A percentile compares a stretch with the other conserved stretches of the same genome.
phyloP scores from a whole-genome alignment of 2,797 vertebrate genomes.

The Miichthys miiuy region DNA sequence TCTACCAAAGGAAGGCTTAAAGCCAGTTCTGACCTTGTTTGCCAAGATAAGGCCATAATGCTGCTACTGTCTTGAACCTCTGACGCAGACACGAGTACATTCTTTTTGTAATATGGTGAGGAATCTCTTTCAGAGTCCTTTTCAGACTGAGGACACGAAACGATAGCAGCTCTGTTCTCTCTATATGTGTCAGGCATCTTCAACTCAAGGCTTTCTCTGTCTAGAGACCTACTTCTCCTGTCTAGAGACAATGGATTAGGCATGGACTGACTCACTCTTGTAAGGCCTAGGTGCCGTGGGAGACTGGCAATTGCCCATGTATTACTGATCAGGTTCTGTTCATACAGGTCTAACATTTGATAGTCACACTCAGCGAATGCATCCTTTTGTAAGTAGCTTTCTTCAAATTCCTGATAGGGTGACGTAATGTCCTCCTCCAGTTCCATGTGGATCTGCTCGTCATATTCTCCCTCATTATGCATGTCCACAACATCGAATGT shows the following conservation, averaged over 20 bases:
- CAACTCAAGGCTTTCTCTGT: slow-evolving; percentile 91
- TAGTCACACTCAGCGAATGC: slow-evolving; percentile 91
- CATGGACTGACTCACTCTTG: slow-evolving; percentile 85
- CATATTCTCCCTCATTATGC: slow-evolving; percentile 96
- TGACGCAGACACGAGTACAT: slow-evolving; percentile 65
- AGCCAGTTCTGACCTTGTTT: slow-evolving; percentile 76
- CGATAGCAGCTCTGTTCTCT: slow-evolving; percentile 72
- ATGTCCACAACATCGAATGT: slow-evolving; percentile 97
- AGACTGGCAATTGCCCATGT: slow-evolving; percentile 94
- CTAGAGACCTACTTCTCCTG: slow-evolving; percentile 94
- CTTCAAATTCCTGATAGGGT: slow-evolving; percentile 92
- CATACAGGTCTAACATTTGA: slow-evolving; percentile 87
- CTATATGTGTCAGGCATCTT: slow-evolving; percentile 83
- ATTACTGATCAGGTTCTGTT: slow-evolving; percentile 86
- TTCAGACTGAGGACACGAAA: slow-evolving; percentile 73
- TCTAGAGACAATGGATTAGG: slow-evolving; percentile 88
- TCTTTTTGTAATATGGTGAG: slow-evolving; percentile 74
- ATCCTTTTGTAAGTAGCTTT: slow-evolving; percentile 92
- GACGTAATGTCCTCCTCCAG: slow-evolving; percentile 90
- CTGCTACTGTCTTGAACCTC: slow-evolving; percentile 66
- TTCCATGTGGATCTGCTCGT: slow-evolving; percentile 91
- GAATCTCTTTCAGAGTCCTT: slow-evolving; percentile 67
- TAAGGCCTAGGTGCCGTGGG: slow-evolving; percentile 91
- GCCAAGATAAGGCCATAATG: slow-evolving; percentile 73
- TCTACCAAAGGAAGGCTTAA: slow-evolving; percentile 67